These are phyloP conservation scores for Melipona quadrifasciata DNA, from an alignment of 1,140 invertebrate species.

Conservation along the genomic window DNA sequence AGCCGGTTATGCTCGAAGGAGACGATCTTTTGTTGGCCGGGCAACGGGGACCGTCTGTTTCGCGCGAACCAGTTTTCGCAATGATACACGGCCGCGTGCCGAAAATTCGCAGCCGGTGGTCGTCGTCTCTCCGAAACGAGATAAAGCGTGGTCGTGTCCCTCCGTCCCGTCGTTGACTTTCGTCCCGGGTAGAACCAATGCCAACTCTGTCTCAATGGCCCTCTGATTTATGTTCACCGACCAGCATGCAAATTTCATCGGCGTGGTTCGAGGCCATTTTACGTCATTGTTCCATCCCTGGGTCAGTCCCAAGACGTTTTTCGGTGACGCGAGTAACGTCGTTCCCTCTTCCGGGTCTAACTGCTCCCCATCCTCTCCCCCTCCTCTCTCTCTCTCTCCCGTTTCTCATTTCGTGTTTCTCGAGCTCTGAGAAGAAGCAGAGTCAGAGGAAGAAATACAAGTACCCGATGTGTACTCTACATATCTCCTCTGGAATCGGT, in stretches of 20 bases:
- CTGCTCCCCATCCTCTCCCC: background rate
- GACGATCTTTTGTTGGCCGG: conserved; percentile 36
- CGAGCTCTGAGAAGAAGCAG: background rate
- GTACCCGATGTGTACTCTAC: too few relatives aligned
- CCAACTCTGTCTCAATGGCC: conserved; percentile 43
- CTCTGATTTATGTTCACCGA: conserved; percentile 71
- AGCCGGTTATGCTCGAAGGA: conserved; percentile 30
- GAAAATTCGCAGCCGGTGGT: conserved; percentile 58
- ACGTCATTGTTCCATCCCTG: conserved; percentile 62
- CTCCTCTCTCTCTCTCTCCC: too few relatives aligned
- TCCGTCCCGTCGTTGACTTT: background rate
- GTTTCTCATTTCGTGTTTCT: conserved; percentile 5
- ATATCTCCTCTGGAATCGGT: background rate
- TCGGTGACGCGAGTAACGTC: background rate
- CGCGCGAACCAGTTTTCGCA: conserved; percentile 71
- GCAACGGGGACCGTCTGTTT: conserved; percentile 34
- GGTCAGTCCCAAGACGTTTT: conserved; percentile 28
- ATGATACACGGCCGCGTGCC: conserved; percentile 31
- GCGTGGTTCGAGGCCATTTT: conserved; percentile 56
- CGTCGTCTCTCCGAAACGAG: background rate
- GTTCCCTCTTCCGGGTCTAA: conserved; percentile 21
- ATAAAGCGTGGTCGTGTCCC: background rate
- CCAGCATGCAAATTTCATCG: conserved; percentile 71
- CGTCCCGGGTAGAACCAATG: background rate
- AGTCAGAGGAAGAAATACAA: background rate